phyloP scores from a whole-genome alignment of 2,797 vertebrate genomes.

The Crax fasciolata region DNA sequence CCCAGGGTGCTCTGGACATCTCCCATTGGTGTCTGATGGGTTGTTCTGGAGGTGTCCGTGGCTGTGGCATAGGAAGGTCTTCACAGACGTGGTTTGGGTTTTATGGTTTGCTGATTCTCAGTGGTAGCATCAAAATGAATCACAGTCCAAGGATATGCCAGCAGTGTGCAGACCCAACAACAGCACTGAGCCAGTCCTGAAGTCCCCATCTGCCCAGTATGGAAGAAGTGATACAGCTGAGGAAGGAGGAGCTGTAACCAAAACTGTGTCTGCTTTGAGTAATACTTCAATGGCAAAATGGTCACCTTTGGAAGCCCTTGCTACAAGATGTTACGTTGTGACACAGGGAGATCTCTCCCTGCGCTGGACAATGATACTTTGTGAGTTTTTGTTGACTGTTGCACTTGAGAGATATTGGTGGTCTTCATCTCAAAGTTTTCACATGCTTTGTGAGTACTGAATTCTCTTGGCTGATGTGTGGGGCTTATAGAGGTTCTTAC shows the following conservation, averaged over 20 bases:
- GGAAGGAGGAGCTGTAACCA: not conserved
- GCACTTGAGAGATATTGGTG: not conserved
- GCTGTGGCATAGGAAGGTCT: not conserved
- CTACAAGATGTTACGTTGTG: fast-evolving
- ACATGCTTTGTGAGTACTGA: not conserved
- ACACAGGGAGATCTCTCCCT: not conserved
- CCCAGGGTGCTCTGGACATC: not conserved
- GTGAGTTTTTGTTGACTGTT: not conserved
- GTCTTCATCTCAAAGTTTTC: not conserved
- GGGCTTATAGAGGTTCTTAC: not conserved
- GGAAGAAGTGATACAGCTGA: not conserved
- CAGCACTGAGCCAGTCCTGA: not conserved
- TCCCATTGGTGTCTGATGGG: fast-evolving
- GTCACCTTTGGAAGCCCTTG: not conserved
- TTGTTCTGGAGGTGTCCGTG: not conserved
- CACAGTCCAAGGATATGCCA: not conserved
- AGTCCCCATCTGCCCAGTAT: not conserved
- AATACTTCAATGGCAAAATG: not conserved
- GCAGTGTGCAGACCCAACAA: not conserved
- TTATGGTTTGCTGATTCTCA: not conserved
- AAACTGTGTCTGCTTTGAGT: not conserved
- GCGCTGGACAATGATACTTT: not conserved
- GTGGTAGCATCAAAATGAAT: not conserved
- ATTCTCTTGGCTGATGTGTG: not conserved
- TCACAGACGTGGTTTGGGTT: fast-evolving